Base-by-base conservation (phyloP, 2,797 vertebrate genomes). In the Enoplosus armatus region DNA sequence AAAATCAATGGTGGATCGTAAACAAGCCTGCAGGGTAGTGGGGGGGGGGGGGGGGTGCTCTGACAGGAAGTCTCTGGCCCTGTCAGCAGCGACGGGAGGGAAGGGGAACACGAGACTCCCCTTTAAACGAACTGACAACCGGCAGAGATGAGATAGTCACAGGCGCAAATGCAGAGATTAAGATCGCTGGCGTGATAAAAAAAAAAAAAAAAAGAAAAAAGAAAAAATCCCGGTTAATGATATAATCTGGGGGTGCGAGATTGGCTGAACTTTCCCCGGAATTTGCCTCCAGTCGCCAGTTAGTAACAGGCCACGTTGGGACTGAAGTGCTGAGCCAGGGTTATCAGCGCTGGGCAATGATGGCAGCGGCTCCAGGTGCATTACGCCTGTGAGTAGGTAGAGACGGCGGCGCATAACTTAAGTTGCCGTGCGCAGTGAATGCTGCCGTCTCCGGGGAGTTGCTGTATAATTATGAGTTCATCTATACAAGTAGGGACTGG, bases 1-100 rank as follows among this genome's bases (percentile, higher is more conserved):
- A 61, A 86, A 90, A 89, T 88, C 84, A 79, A 85, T 79, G n/a
- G 48, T 0, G 5, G 61, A 83, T 70, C 27, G 26, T 86, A 87
- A 85, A 88, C 63, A 80, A 11, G 64, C 20, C 27, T 59, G 50
- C 55, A n/a, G 75, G 1, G 1, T n/a, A n/a, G n/a, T n/a, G 47
- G 24, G 24, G n/a, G 29, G n/a, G n/a, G n/a, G 1, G 1, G 47
- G 24, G 24, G n/a, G 29, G n/a, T 45, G 39, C 0, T 51, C 29
- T 22, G 59, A 65, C 51, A 60, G 64, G 18, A 80, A 35, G 69
- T 70, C 43, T 69, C 1, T 8, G 41, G 27, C 48, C 27, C 39
- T 12, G 24, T 66, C 71, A 81, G 73, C 51, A 63, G 58, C 16
- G n/a, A 14, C 12, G 5, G 26, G 24, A 41, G 22, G 22, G 33